Base-by-base conservation (phyloP, 2,113 vertebrate genomes). In the Emydocephalus ijimae region DNA sequence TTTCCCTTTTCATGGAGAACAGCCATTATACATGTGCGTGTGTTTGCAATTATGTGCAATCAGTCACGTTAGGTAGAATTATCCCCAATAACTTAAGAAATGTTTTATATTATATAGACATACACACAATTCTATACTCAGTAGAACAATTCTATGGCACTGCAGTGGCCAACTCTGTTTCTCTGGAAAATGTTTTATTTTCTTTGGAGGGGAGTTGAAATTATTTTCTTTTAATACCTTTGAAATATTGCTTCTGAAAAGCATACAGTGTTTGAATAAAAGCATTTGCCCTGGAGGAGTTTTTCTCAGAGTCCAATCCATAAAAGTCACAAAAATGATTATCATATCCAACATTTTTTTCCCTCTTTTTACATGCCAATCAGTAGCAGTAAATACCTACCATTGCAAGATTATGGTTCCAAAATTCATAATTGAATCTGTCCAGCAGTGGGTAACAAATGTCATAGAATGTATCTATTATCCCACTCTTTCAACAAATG, bases 41-140 rank as follows among this genome's bases (percentile, higher is more conserved):
- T 29, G 26, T 54, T 88, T 50, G 96, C 97, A 98, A 98, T 98
- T 98, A n/a, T 88, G 98, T 98, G 98, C 97, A 97, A 85, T 94
- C 94, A 96, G 26, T 96, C 97, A 97, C 96, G 91, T 93, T 92
- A 93, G 24, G 57, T 93, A 94, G 94, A 97, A 97, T 97, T 95
- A 95, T 43, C 29, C 29, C 55, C 89, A 34, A 54, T 34, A 57
- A 39, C 55, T 43, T 23, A 8, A 26, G 48, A 50, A 50, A 87
- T 54, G 12, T 54, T 54, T 15, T 54, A 54, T 54, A 15, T 54
- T 55, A 55, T 20, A 20, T 55, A 20, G 5, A 57, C 56, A 57
- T 8, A 57, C 21, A 57, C 11, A 57, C 5, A 57, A 23, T 88
- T 20, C 29, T 54, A 43, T 86, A 50, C 50, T 87, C 45, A 52